Base-by-base conservation (phyloP, 2,797 vertebrate species). In the Xyrichtys novacula region DNA sequence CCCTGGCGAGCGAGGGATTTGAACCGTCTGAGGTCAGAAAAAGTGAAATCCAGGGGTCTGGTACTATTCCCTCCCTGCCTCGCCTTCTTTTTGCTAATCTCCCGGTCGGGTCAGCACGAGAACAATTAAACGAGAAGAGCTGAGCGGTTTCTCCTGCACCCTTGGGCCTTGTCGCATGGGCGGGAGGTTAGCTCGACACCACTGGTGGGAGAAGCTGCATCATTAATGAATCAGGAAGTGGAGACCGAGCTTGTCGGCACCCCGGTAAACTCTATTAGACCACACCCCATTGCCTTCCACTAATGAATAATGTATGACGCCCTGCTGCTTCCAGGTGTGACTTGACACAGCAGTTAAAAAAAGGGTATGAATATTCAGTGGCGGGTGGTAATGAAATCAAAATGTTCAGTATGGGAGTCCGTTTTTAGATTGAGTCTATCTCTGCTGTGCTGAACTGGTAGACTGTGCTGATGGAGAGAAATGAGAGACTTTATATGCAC, bases 351-450 rank as follows among this genome's bases (percentile, higher is more conserved):
- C 80, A 75, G 84, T 81, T 81, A 65, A 78, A 81, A 87, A 87
- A 90, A 78, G 80, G 73, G 85, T 92, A 94, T 94, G 92, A 93
- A 94, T 95, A 95, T 94, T 94, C 90, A 94, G 89, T 90, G 87
- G 87, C 64, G 84, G 87, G 82, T 74, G 89, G 90, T 95, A 94
- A 94, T 94, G 90, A 94, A 92, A 94, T 93, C 86, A 92, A 92
- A 92, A 92, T 75, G 89, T 92, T 92, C 88, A 87, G 90, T 88
- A 82, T 86, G 88, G 89, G 88, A 90, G 86, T 93, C 85, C 79
- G 81, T 89, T 91, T 89, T 89, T 86, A 86, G 88, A 92, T 89
- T 71, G 89, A 89, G 86, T 91, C 88, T 81, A 80, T 88, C 78
- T 85, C 87, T 79, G 87, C 87, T 82, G 85, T 74, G 85, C 75